These are phyloP conservation scores for Lasioglossum malachurum DNA, from an alignment of 2,888 invertebrate species.

Conservation along the genomic window DNA sequence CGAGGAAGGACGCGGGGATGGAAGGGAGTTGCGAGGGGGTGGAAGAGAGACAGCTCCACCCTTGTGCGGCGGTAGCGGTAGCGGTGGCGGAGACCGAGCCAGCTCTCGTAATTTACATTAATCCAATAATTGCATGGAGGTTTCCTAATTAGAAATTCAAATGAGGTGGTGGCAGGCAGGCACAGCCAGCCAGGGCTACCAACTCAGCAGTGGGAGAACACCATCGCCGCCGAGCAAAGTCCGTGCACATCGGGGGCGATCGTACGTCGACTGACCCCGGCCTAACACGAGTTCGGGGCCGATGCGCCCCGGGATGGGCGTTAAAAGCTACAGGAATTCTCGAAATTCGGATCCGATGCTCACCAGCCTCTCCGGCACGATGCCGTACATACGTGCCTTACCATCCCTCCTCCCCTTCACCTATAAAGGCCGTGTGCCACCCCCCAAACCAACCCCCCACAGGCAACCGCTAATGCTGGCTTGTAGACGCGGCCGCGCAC, in stretches of 20 bases:
- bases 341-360: conserved; percentile 80
- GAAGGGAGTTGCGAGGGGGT: conserved; percentile 14
- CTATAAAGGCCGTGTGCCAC: conserved; percentile 1
- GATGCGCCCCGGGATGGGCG: conserved; percentile 81
- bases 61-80: conserved; percentile 83
- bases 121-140: conserved; percentile 97
- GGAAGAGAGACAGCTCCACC: conserved; percentile 79
- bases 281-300: conserved; percentile 81
- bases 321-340: conserved; percentile 83
- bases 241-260: conserved; percentile 78
- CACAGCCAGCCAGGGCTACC: conserved; percentile 83
- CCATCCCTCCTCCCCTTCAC: neutral
- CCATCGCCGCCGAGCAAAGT: conserved; percentile 81
- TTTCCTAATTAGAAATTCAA: conserved; percentile 97
- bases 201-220: conserved; percentile 80
- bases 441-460: neutral
- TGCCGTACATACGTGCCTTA: conserved; percentile 58
- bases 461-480: conserved; percentile 58
- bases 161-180: conserved; percentile 91
- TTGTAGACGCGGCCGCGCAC: conserved; percentile 44
- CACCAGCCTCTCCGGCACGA: neutral
- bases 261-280: conserved; percentile 76
- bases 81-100: conserved; percentile 85
- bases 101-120: conserved; percentile 96
- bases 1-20: conserved; percentile 55